phyloP scores from a whole-genome alignment of 2,888 invertebrate genomes.

The Brenthis ino region DNA sequence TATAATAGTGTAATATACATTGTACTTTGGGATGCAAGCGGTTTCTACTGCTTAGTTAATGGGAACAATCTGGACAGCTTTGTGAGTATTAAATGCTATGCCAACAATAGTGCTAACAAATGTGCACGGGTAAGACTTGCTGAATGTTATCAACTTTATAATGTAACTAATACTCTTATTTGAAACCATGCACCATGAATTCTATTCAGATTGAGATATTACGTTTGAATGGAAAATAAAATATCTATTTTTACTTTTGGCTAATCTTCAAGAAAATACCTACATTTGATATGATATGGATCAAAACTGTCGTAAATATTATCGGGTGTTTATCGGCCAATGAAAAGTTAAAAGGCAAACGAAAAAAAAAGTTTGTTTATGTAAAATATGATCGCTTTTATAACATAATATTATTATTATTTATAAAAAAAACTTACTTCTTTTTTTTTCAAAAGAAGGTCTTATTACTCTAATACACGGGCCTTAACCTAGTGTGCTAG shows the following conservation, averaged over 20 bases:
- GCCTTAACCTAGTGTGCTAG: too few species aligned
- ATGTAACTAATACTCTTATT: conserved; percentile 36
- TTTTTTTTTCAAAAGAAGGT: too few species aligned
- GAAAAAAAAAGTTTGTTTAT: background rate
- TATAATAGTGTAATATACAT: conserved; percentile 15
- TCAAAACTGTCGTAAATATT: conserved; percentile 12
- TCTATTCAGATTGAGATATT: background rate
- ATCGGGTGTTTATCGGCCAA: conserved; percentile 3
- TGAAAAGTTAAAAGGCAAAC: background rate
- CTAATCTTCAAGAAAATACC: conserved; percentile 12
- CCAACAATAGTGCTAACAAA: conserved; percentile 38
- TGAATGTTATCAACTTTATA: conserved; percentile 22
- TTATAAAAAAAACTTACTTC: too few species aligned
- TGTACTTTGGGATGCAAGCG: conserved; percentile 14
- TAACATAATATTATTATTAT: too few species aligned
- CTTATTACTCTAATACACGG: too few species aligned
- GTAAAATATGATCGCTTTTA: too few species aligned
- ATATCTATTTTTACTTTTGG: conserved; percentile 13
- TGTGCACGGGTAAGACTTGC: conserved; percentile 30
- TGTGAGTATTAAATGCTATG: conserved; percentile 37
- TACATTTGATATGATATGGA: conserved; percentile 17
- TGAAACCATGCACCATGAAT: conserved; percentile 38
- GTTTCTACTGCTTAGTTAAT: conserved; percentile 29
- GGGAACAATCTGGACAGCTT: conserved; percentile 35
- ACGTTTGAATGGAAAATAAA: conserved; percentile 15